Conservation (phyloP, 2,888 invertebrate genomes). For the Tetranychus truncatus region DNA sequence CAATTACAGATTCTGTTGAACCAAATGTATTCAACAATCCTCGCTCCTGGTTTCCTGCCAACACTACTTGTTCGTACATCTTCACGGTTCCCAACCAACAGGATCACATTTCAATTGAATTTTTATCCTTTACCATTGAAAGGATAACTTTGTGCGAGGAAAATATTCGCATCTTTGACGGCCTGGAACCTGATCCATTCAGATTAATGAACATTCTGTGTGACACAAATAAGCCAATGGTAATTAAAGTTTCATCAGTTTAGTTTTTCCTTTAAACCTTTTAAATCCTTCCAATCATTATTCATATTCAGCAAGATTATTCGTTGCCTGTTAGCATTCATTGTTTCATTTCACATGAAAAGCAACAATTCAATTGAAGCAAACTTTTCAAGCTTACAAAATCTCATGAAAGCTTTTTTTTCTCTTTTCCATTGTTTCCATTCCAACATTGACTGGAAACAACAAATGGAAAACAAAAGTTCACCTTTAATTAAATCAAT, state of each 20-base stretch:
- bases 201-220: conserved; percentile 82
- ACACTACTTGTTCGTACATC: conserved; percentile 72
- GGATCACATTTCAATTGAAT: conserved; percentile 70
- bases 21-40: conserved; percentile 23
- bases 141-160: conserved; percentile 26
- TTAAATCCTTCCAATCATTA: background rate
- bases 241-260: background rate
- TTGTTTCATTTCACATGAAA: background rate
- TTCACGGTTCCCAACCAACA: conserved; percentile 38
- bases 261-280: background rate
- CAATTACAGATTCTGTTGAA: conserved; percentile 23
- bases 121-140: conserved; percentile 36
- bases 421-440: too few relatives aligned
- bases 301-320: background rate
- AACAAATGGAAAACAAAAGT: too few relatives aligned
- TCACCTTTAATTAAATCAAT: background rate
- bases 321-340: background rate
- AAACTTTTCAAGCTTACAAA: too few relatives aligned
- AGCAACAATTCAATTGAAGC: background rate
- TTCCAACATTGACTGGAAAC: too few relatives aligned
- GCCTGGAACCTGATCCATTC: conserved; percentile 68
- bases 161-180: conserved; percentile 65
- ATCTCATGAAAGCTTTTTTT: too few relatives aligned
- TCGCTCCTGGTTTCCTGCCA: conserved; percentile 62
- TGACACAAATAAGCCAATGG: conserved; percentile 43